Evolutionary conservation across 2,888 invertebrate genomes (phyloP).

Genomic region (Hesperia comma): DNA sequence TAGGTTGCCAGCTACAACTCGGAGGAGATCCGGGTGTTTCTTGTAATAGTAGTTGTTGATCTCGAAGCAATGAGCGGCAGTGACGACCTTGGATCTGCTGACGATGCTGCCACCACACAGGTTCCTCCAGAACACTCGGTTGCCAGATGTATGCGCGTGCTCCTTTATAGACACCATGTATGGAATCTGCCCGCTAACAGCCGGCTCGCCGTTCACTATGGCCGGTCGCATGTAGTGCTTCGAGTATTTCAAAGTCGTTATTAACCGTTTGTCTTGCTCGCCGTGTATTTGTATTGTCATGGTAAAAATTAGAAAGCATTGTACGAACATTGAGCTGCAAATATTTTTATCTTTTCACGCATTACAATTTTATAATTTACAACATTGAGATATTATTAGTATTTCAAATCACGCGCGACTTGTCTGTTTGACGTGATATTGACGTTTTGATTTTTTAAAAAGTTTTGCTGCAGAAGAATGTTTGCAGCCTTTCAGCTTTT

Average conservation of each 20-base stretch:
- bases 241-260: conserved; percentile 63
- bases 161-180: conserved; percentile 67
- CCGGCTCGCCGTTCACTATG: conserved; percentile 59
- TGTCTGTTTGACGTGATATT: not conserved
- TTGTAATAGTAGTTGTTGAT: conserved; percentile 52
- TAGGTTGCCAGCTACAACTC: conserved; percentile 59
- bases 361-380: not conserved
- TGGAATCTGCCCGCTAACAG: conserved; percentile 53
- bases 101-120: conserved; percentile 70
- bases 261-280: conserved; percentile 53
- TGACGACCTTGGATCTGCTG: conserved; percentile 50
- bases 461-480: too few species aligned
- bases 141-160: conserved; percentile 37
- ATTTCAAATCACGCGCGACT: not conserved
- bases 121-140: conserved; percentile 53
- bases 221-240: conserved; percentile 52
- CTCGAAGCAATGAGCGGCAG: conserved; percentile 74
- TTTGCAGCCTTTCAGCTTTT: too few species aligned
- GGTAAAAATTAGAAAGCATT: conserved; percentile 38
- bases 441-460: not conserved
- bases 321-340: conserved; percentile 44
- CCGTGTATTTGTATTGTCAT: conserved; percentile 35
- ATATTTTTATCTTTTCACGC: not conserved
- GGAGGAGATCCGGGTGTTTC: conserved; percentile 46
- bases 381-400: too few species aligned